Base-by-base conservation (phyloP, 2,888 invertebrate species). In the Stegana nigrithorax region DNA sequence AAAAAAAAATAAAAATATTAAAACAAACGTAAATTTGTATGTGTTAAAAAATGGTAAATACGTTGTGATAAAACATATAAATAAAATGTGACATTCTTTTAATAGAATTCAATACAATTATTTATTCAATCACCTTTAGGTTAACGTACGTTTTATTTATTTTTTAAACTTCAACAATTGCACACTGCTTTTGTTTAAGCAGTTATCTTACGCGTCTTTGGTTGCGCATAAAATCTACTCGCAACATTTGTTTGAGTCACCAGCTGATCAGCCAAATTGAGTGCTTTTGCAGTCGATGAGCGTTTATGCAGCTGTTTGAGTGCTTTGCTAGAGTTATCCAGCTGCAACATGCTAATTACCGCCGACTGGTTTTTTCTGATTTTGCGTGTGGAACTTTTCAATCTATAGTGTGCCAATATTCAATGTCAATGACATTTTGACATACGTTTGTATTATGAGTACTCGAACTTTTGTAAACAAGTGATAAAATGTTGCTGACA, bases 251-350 rank as follows among this genome's bases (percentile, higher is more conserved):
- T n/a, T n/a, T n/a, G n/a, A n/a, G n/a, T n/a, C n/a, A n/a, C n/a
- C n/a, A n/a, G n/a, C n/a, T n/a, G n/a, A n/a, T n/a, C n/a, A n/a
- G n/a, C n/a, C n/a, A n/a, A n/a, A 27, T 10, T 60, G 19, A 53
- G 19, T 6, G n/a, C 51, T 63, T 17, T 53, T 25, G 1, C 10
- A 25, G 14, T 26, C 47, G 29, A 36, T 23, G 5, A 19, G 6
- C 14, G 45, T 42, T 61, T 66, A 55, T 67, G 70, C 57, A 60
- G 64, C 44, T 47, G 60, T 47, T 53, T 19, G 21, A 21, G 45
- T 19, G 21, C 21, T 36, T 36, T n/a, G 36, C 39, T 17, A 17
- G 36, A 6, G n/a, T 5, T 14, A 39, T 39, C 1, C 1, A 39
- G 8, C 2, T 39, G 5, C 32, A 4, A 17, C 39, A 39, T 39